Percentiles rank a stretch among this genome's conserved stretches.
Conservation (phyloP, 2,888 invertebrate species). For the Cynaeus angustus region DNA sequence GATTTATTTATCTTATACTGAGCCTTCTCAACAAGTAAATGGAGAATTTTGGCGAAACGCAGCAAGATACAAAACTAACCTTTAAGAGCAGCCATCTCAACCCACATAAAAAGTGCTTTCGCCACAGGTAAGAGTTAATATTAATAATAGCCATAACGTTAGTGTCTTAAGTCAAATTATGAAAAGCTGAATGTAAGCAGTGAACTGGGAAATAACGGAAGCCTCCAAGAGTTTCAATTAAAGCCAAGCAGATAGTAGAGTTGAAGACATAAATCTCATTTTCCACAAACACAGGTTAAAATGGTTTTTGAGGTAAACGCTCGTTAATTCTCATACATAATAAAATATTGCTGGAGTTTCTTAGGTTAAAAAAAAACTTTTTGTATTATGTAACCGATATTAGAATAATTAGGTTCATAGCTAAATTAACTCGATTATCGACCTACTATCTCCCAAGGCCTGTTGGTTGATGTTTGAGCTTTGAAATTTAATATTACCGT, state of each 20-base stretch:
- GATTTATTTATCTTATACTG: no score
- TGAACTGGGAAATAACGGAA: constrained; percentile 36
- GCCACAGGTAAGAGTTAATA: constrained; percentile 12
- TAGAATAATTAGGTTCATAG: constrained; percentile 14
- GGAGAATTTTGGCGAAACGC: no score
- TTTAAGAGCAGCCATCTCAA: no score
- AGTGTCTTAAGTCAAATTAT: constrained; percentile 12
- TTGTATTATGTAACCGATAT: constrained; percentile 11
- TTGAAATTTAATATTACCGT: constrained; percentile 31
- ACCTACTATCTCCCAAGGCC: constrained; percentile 9
- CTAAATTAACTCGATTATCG: constrained; percentile 27
- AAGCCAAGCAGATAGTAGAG: constrained; percentile 17
- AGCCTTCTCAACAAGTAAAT: no score
- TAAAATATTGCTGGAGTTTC: no score
- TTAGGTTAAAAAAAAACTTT: no score
- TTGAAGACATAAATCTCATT: constrained; percentile 6
- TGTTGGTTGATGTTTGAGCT: constrained; percentile 17
- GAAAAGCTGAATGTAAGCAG: constrained; percentile 22
- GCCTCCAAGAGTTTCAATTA: constrained; percentile 33
- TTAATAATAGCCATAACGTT: constrained; percentile 8
- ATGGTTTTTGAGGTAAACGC: not conserved
- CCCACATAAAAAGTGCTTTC: constrained; percentile 8
- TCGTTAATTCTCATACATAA: not conserved
- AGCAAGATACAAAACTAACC: no score
- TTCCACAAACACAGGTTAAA: constrained; percentile 1